Evolutionary conservation across 2,888 invertebrate genomes (phyloP).

Genomic region (Drosophila melanosoma): DNA sequence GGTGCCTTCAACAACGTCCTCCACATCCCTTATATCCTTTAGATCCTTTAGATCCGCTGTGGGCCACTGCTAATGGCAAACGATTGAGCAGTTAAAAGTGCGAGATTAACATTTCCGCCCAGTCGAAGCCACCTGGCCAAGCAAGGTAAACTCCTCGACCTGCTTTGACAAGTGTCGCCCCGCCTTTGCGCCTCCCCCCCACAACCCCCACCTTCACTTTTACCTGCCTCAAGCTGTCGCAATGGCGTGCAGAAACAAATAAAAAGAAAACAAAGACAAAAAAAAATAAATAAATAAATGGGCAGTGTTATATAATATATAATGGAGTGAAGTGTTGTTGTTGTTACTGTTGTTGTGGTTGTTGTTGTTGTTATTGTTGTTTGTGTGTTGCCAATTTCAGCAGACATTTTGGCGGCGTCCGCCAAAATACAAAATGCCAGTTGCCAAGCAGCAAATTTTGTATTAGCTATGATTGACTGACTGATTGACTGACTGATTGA

Average conservation of each 20-base stretch:
- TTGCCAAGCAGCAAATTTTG: conserved; percentile 23
- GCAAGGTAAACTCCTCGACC: conserved; percentile 14
- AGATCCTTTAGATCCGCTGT: conserved; percentile 57
- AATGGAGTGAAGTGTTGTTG: background rate
- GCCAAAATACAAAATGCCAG: background rate
- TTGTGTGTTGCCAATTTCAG: conserved; percentile 6
- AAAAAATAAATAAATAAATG: background rate
- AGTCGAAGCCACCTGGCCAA: conserved; percentile 25
- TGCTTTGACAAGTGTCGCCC: conserved; percentile 44
- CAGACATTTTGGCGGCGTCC: conserved; percentile 45
- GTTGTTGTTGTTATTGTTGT: background rate
- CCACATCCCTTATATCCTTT: background rate
- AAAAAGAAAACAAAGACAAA: background rate
- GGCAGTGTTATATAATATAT: conserved; percentile 3
- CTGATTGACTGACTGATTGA: background rate
- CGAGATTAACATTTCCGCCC: conserved; percentile 68
- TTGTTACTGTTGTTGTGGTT: no score
- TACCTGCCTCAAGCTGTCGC: conserved; percentile 40
- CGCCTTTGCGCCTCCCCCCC: background rate
- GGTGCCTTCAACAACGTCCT: background rate
- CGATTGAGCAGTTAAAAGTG: conserved; percentile 75
- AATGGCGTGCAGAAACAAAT: conserved; percentile 5
- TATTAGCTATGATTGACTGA: conserved; percentile 42
- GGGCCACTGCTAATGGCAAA: conserved; percentile 73
- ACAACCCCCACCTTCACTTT: no score